Base-by-base conservation (phyloP, 2,797 vertebrate genomes). In the Eidolon dupreanum region DNA sequence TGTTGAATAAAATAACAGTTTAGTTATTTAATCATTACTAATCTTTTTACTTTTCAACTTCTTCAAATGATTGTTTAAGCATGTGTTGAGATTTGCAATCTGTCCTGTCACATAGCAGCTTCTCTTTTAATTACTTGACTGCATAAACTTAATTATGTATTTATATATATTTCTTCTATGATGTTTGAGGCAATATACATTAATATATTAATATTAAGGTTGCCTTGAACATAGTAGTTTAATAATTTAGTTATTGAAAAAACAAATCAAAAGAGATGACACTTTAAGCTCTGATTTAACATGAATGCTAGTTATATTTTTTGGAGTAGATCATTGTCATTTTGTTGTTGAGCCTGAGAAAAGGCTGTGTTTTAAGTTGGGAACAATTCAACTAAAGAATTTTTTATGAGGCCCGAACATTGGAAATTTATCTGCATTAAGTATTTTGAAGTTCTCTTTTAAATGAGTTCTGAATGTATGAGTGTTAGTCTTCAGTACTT, bases 221-320 rank as follows among this genome's bases (percentile, higher is more conserved):
- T 61, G 9, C 36, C 12, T 88, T 84, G 49, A 85, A 57, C 24
- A 57, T 31, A 38, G 38, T 24, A 85, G 19, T 74, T 93, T 70
- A 70, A 87, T 89, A 59, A 86, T 87, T 74, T 82, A 49, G 15
- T 84, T 95, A 77, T 49, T 90, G 20, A 95, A 90, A 70, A 8
- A 94, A 51, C 4, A 88, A 81, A 82, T 90, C 73, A 88, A 74
- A 75, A 61, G 46, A 65, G 31, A 70, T 91, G 5, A 82, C 94
- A 13, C 55, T 87, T 71, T 87, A 74, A 70, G 17, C 8, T 83
- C 41, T 90, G 24, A 57, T 88, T 92, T 82, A 51, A 78, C 61
- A 82, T 51, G 22, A 82, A 73, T 36, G 9, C 3, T 41, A 43
- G 20, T 51, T 51, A 59, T 9, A 15, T 74, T 79, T 31, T 93